Evolutionary conservation across 1,140 invertebrate genomes (phyloP), one percentile per base, ranked within the genome.

Genomic region (Pomacea maculata): DNA sequence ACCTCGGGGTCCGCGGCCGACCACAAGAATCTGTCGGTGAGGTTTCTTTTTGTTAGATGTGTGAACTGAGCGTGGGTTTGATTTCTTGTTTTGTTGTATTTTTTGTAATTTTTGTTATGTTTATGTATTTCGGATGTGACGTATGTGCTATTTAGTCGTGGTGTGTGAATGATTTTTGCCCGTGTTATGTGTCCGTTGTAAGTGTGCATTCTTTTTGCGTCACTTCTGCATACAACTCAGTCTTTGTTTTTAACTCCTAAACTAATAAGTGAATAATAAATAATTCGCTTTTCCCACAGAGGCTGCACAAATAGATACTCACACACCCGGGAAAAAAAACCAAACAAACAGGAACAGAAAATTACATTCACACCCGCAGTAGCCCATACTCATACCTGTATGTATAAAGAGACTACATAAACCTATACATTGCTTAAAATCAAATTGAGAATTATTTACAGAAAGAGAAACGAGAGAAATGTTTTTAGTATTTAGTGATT

Each of bases 1-100:
- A 83, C 76, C 15, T 81, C 84, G 14, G 82, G 80, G 67, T 79
- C 81, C 0, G 83, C 84, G 15, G 80, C 80, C 45, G 83, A 85
- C 17, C 83, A 82, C 55, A 85, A 83, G 61, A 68, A 63, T 21
- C 54, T 80, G 34, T 81, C 80, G 63, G 83, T 84, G 72, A 80
- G 83, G 81, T 10, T 21, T 65, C 12, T 67, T 75, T 54, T 12
- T 57, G 14, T 80, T 11, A 11, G 52, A 45, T 63, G n/a, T 61
- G 34, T 73, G 17, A 17, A 17, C 17, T 45, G 34, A 45, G 34
- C 34, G 6, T 45, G 34, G 25, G 34, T 45, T 73, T 73, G 71
- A 25, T 25, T 0, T 17, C 29, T 73, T 21, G 2, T n/a, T 17
- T 9, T n/a, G 71, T 73, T 25, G 2, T 4, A 21, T 4, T 73